These are phyloP conservation scores for Mugil cephalus DNA, from an alignment of 2,113 vertebrate species.

Conservation along the genomic window DNA sequence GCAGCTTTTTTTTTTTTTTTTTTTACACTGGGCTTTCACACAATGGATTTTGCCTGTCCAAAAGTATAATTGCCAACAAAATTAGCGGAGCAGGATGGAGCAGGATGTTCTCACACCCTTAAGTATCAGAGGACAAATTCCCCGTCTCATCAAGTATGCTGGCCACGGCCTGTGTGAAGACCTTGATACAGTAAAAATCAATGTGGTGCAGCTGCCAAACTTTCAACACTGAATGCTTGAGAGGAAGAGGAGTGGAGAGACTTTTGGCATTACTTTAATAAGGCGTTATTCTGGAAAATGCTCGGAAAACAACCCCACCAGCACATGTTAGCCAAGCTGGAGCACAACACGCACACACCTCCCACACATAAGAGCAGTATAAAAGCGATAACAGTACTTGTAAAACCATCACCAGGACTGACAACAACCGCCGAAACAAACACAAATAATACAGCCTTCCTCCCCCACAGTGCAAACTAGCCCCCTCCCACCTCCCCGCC, in stretches of 20 bases:
- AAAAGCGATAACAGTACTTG: constrained; percentile 44
- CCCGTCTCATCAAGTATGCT: constrained; percentile 26
- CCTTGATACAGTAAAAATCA: constrained; percentile 39
- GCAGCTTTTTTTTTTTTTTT: neutral
- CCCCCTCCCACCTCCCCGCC: neutral
- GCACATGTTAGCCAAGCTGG: constrained; percentile 37
- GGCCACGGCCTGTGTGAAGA: constrained; percentile 33
- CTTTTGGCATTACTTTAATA: constrained; percentile 42
- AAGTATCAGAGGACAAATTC: neutral
- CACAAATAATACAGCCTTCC: constrained; percentile 36
- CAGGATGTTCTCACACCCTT: constrained; percentile 17
- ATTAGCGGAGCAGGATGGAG: neutral
- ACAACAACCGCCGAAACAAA: constrained; percentile 47
- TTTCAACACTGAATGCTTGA: neutral
- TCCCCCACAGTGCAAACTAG: constrained; percentile 32
- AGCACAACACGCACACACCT: constrained; percentile 9
- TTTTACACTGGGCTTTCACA: neutral
- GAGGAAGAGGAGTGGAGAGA: constrained; percentile 20
- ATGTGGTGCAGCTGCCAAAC: constrained; percentile 32
- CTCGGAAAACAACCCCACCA: constrained; percentile 14
- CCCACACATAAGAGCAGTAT: constrained; percentile 48
- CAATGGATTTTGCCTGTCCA: neutral
- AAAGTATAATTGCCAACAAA: constrained; percentile 1
- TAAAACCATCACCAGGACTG: constrained; percentile 46
- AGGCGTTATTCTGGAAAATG: constrained; percentile 30